Evolutionary conservation across 2,113 vertebrate genomes (phyloP), one percentile per base, ranked within the genome.

Genomic region (Eolophus roseicapilla): DNA sequence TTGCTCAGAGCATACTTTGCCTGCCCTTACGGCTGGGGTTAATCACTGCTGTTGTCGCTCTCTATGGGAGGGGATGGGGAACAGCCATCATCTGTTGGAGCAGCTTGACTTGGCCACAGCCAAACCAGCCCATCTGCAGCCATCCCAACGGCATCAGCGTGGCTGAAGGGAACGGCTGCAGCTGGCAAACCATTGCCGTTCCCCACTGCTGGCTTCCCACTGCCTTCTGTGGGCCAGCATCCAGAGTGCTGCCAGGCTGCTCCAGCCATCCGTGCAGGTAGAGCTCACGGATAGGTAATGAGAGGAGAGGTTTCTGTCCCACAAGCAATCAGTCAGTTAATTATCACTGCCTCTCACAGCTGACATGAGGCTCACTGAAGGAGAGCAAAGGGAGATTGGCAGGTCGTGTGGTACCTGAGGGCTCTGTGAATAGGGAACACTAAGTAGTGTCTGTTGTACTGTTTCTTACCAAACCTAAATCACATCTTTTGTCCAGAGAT

Each of bases 11-110:
- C 5, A 0, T 10, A 0, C 65, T 67, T 81, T 35, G 43, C 39
- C 52, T 82, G 82, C 75, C 67, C 12, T 76, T 44, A 7, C 0
- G 25, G 65, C 92, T 12, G 47, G 64, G n/a, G 7, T 63, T 62
- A 43, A 37, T 70, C 31, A 14, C 31, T 27, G 53, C 46, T 47
- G 19, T 53, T 4, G 0, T 65, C 55, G 74, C 37, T 20, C 2
- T 2, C n/a, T 29, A 0, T 0, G 0, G n/a, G 20, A 31, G 27
- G 37, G 62, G 23, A 6, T 55, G 49, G 39, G 20, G 9, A 14
- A 13, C 6, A 21, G 31, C 41, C 31, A 2, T 44, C 1, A 1
- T 14, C 52, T 68, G 11, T 37, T 13, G 37, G 60, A 89, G 75
- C 65, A 67, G 55, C 77, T 62, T 46, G 60, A 3, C 60, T 70